These are phyloP conservation scores for Venustaconcha ellipsiformis DNA, from an alignment of 1,140 invertebrate genomes.

Conservation along the genomic window DNA sequence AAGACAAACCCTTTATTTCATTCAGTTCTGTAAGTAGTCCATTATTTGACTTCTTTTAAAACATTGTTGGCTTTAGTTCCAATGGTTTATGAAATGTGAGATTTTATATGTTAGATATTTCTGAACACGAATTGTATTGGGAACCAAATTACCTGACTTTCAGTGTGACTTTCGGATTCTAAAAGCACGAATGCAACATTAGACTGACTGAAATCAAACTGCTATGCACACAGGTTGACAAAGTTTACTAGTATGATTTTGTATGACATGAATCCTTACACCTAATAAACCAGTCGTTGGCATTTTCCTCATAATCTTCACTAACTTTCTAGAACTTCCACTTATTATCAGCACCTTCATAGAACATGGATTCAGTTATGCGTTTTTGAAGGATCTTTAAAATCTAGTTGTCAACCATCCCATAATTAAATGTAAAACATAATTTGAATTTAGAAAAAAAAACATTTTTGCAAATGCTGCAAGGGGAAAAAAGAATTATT, in stretches of 20 bases:
- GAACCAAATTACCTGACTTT: too few relatives aligned
- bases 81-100: too few relatives aligned
- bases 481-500: too few relatives aligned
- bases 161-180: too few relatives aligned
- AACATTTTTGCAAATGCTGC: not conserved
- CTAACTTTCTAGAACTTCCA: slow-evolving; percentile 77
- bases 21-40: too few relatives aligned
- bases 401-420: slow-evolving; percentile 89
- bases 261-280: slow-evolving; percentile 74
- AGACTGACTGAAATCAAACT: not conserved
- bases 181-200: too few relatives aligned
- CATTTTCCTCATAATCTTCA: slow-evolving; percentile 81
- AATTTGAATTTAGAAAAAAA: not conserved
- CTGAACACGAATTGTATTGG: too few relatives aligned
- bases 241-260: not conserved
- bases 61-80: too few relatives aligned
- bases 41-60: too few relatives aligned
- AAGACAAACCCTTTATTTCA: too few relatives aligned
- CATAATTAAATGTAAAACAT: slow-evolving; percentile 66
- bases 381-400: slow-evolving; percentile 85
- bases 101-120: too few relatives aligned
- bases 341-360: slow-evolving; percentile 77
- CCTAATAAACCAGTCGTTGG: slow-evolving; percentile 92
- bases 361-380: slow-evolving; percentile 85
- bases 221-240: not conserved